Evolutionary conservation across 2,113 vertebrate species (phyloP).

Genomic region (Lepus timidus): DNA sequence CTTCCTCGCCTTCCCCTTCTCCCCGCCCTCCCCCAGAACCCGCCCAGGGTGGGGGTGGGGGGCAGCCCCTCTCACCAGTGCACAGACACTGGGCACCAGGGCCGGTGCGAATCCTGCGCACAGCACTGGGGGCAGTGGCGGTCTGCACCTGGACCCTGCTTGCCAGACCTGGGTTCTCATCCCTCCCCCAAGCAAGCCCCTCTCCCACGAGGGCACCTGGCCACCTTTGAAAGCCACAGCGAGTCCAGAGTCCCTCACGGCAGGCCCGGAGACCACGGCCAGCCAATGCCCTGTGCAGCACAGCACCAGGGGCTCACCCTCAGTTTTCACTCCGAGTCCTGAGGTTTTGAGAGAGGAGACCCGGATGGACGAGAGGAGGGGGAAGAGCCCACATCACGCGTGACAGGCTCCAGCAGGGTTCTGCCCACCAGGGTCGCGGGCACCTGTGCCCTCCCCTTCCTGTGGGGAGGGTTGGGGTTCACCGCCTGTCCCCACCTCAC

Average conservation of each 20-base stretch:
- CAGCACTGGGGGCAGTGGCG: no score
- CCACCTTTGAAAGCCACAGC: background rate
- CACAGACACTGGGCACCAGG: background rate
- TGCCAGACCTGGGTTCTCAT: no score
- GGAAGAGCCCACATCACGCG: background rate
- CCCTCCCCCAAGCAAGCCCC: background rate
- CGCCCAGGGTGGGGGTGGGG: background rate
- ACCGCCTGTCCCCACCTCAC: no score
- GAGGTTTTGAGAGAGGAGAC: background rate
- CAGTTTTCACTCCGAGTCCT: background rate
- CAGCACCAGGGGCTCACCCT: background rate
- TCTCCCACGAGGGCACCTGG: background rate
- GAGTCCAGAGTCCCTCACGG: background rate
- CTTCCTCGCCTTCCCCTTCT: no score
- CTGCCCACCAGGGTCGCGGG: background rate
- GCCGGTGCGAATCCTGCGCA: no score
- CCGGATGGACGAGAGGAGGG: background rate
- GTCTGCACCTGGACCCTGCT: no score
- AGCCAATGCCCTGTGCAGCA: no score
- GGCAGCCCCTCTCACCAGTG: background rate
- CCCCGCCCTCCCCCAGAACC: background rate
- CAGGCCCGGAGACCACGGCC: background rate
- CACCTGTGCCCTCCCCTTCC: background rate
- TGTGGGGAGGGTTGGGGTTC: rapidly evolving
- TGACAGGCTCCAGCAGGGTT: background rate